phyloP scores from a whole-genome alignment of 2,113 vertebrate genomes.

The Microtus ochrogaster region DNA sequence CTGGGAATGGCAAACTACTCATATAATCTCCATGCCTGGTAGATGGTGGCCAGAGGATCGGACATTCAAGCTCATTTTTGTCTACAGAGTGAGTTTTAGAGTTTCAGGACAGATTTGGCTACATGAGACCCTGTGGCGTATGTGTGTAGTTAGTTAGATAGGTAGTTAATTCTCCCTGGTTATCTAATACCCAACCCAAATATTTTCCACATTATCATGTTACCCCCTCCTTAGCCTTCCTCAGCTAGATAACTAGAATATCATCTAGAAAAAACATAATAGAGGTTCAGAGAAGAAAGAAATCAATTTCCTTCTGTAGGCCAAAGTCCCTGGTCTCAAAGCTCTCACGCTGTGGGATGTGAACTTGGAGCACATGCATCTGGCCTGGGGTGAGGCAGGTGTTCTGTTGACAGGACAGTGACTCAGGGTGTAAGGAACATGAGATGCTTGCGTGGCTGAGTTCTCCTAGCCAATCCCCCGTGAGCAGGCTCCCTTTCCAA shows the following conservation, averaged over 20 bases:
- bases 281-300: conserved; percentile 25
- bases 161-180: background rate
- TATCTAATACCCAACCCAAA: background rate
- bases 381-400: conserved; percentile 58
- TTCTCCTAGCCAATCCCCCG: background rate
- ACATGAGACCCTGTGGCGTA: background rate
- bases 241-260: conserved; percentile 17
- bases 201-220: background rate
- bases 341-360: background rate
- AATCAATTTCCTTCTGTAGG: conserved; percentile 52
- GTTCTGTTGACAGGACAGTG: conserved; percentile 55
- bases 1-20: too few species aligned
- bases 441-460: background rate
- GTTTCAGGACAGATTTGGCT: background rate
- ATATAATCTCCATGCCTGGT: background rate
- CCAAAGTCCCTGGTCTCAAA: conserved; percentile 40
- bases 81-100: background rate
- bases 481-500: background rate
- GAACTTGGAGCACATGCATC: conserved; percentile 20
- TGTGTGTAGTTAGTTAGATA: background rate
- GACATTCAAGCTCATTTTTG: background rate
- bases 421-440: conserved; percentile 6
- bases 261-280: conserved; percentile 43
- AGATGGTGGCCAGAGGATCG: background rate
- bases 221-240: background rate